Base-by-base conservation (phyloP, 1,140 invertebrate genomes). In the Macrobrachium rosenbergii region DNA sequence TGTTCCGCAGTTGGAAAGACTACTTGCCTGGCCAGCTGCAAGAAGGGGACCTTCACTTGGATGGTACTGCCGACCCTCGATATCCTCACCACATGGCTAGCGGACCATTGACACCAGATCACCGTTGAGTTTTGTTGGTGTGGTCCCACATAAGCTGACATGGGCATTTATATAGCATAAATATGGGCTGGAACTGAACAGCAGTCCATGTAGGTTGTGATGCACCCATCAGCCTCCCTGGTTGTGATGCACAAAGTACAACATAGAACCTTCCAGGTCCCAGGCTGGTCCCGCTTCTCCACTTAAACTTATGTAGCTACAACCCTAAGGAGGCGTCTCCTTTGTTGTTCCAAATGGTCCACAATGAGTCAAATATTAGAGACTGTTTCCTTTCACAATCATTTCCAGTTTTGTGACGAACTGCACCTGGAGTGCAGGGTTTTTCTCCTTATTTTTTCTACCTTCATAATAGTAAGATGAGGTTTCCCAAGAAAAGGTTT, bases 1-100 rank as follows among this genome's bases (percentile, higher is more conserved):
- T 98, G 67, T 97, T 98, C 90, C 93, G 97, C 82, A 97, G 96
- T 91, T 98, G 97, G 97, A 97, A 97, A 91, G 96, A 98, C 91
- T 97, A 98, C 91, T 93, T 98, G 23, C 97, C 97, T 0, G 96
- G 91, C 73, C 91, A 91, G 87, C 89, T 91, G 14, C 90, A 91
- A 60, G 88, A 83, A 67, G 87, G 75, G 21, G 87, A 79, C 16
- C 28, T 73, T n/a, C 78, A 64, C n/a, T 69, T 87, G 14, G 77
- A 80, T 21, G 77, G 77, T 1, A 81, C 60, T 79, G 17, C n/a
- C 58, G 85, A 87, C 69, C 78, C 85, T 17, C 64, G 77, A 2
- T 80, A 73, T 78, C 83, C 76, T 58, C 73, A 79, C 28, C 83
- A 86, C 64, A 52, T 87, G 67, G 76, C 76, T 58, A 76, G 82